Base-by-base conservation (phyloP, 2,888 invertebrate genomes). In the Apamea epomidion region DNA sequence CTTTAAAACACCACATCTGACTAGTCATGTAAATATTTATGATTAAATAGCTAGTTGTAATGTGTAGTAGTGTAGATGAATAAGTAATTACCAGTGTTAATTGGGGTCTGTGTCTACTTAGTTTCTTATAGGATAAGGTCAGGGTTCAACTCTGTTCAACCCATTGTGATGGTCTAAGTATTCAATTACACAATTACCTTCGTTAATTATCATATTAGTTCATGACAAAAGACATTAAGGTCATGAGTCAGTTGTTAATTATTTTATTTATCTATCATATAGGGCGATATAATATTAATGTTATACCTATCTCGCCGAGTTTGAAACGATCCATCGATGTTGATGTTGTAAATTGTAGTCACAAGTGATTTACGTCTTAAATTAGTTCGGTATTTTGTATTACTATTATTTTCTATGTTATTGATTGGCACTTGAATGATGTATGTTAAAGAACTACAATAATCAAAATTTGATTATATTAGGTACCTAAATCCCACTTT, bases 1-100 rank as follows among this genome's bases (percentile, higher is more conserved):
- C 75, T 88, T 87, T 84, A 84, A 79, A 84, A 80, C 88, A 90
- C 90, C 89, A 90, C 86, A 89, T 87, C 89, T 88, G 88, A 92
- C 93, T 93, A 93, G 93, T 93, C 93, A 92, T 91, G 89, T 90
- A 90, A 90, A 86, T 88, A 89, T 84, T 84, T 87, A 85, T 85
- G 74, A 86, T 79, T 83, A 87, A 83, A 83, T 83, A 85, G 54
- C 77, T 89, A 89, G 80, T 75, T 85, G 76, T 89, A 87, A 81
- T 74, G 79, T 83, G 83, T 89, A 87, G 85, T 86, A 86, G 81
- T 83, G 80, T 85, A 86, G 76, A 83, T 85, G 70, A 85, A 70
- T 85, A 86, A 83, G 79, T 83, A 83, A 77, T 82, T 82, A 83
- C 75, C 83, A 79, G 83, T 82, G 82, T 81, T 87, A 87, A 85